Evolutionary conservation across 2,888 invertebrate species (phyloP).

Genomic region (Pseudoips prasinana): DNA sequence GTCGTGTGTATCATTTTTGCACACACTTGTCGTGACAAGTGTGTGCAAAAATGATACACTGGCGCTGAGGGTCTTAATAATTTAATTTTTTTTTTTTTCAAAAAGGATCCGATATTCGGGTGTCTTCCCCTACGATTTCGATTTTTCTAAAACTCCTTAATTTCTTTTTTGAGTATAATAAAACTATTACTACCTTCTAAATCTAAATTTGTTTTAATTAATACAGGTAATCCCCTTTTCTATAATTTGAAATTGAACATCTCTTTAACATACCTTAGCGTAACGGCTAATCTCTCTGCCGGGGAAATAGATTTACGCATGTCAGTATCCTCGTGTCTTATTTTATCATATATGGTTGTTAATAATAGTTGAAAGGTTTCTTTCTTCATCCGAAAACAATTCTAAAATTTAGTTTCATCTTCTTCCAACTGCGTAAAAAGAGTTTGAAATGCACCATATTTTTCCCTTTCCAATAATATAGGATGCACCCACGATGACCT

Average conservation of each 20-base stretch:
- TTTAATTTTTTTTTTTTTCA: too few relatives aligned
- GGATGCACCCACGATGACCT: slow-evolving; percentile 33
- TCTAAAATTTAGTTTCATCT: slow-evolving; percentile 32
- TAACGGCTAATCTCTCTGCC: slow-evolving; percentile 28
- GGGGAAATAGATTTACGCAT: slow-evolving; percentile 30
- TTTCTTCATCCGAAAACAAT: slow-evolving; percentile 29
- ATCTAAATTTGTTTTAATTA: neutral
- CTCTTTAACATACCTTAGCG: slow-evolving; percentile 11
- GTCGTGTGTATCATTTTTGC: too few relatives aligned
- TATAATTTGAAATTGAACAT: neutral
- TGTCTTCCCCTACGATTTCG: too few relatives aligned
- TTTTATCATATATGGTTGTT: slow-evolving; percentile 22
- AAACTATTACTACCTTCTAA: neutral
- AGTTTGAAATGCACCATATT: slow-evolving; percentile 27
- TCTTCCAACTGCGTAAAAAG: slow-evolving; percentile 29
- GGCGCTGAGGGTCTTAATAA: too few relatives aligned
- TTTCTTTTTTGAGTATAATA: neutral
- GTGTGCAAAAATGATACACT: too few relatives aligned
- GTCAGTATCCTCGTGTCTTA: slow-evolving; percentile 27
- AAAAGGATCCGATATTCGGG: too few relatives aligned
- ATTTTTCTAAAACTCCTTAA: neutral
- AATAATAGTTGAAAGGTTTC: slow-evolving; percentile 27
- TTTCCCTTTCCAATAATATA: slow-evolving; percentile 34
- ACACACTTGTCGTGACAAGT: too few relatives aligned
- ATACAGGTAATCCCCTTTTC: neutral